Evolutionary conservation across 2,113 vertebrate species (phyloP).

Genomic region (Carassius auratus): DNA sequence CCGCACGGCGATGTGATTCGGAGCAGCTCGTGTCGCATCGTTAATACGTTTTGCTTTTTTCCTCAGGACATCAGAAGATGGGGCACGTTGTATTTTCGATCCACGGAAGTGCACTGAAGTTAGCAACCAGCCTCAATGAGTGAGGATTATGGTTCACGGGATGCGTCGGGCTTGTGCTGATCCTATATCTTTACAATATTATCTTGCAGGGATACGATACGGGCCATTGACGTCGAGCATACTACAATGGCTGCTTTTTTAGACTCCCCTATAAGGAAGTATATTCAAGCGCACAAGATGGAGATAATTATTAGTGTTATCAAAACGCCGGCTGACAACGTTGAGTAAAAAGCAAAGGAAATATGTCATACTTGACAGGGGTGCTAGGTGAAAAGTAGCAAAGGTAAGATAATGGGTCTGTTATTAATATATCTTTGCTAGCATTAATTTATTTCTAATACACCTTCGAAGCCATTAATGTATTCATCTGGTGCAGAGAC

Average conservation of each 20-base stretch:
- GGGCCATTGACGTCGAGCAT: slow-evolving; percentile 72
- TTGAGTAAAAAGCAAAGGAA: not conserved
- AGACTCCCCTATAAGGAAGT: too few relatives aligned
- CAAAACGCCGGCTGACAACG: not conserved
- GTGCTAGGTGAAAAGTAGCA: slow-evolving; percentile 79
- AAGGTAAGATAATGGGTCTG: slow-evolving; percentile 80
- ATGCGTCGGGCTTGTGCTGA: slow-evolving; percentile 75
- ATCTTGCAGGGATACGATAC: slow-evolving; percentile 66
- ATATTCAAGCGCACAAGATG: not conserved
- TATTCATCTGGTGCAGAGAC: not conserved
- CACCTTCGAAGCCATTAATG: not conserved
- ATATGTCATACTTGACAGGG: slow-evolving; percentile 60
- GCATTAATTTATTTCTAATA: not conserved
- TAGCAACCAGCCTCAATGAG: slow-evolving; percentile 72
- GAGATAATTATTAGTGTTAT: not conserved
- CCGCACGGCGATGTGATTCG: slow-evolving; percentile 90
- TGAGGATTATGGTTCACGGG: slow-evolving; percentile 80
- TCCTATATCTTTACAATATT: slow-evolving; percentile 48
- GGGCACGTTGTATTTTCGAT: slow-evolving; percentile 75
- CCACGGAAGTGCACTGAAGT: slow-evolving; percentile 87
- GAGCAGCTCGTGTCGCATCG: slow-evolving; percentile 84
- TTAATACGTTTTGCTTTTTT: slow-evolving; percentile 78
- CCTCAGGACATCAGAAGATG: slow-evolving; percentile 82
- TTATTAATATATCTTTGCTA: not conserved
- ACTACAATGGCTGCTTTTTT: slow-evolving; percentile 20